Base-by-base conservation (phyloP, 2,888 invertebrate genomes). In the Pristionchus japonicus region DNA sequence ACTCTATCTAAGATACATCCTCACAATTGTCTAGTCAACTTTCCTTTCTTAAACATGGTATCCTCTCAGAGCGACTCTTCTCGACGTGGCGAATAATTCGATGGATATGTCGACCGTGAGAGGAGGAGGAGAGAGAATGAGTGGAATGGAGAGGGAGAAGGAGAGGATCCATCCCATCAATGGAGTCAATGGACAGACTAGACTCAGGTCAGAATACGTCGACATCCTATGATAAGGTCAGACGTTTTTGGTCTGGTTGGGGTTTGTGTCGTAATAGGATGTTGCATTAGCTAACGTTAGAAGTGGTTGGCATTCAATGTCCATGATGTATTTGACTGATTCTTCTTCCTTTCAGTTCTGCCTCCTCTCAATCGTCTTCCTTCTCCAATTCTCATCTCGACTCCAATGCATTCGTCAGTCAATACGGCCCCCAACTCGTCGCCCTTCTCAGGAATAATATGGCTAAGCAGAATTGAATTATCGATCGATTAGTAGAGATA, bases 291-390 rank as follows among this genome's bases (percentile, higher is more conserved):
- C n/a, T n/a, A n/a, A n/a, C n/a, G n/a, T n/a, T n/a, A n/a, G n/a
- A n/a, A n/a, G n/a, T n/a, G n/a, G n/a, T n/a, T n/a, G n/a, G n/a
- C n/a, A n/a, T n/a, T n/a, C n/a, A n/a, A n/a, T n/a, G n/a, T n/a
- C n/a, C n/a, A n/a, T n/a, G n/a, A n/a, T n/a, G n/a, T n/a, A n/a
- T n/a, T n/a, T n/a, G n/a, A n/a, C n/a, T n/a, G n/a, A n/a, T n/a
- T n/a, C n/a, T n/a, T n/a, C n/a, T n/a, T n/a, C n/a, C n/a, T 74
- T 86, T 67, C 47, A 86, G 85, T 67, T 67, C 85, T 61, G 64
- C 9, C 9, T 86, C 85, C 15, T 86, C 85, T 40, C 85, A 86
- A 23, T 86, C 85, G 9, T 86, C 85, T 43, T 67, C 67, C 40
- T 86, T 61, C 47, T 86, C 85, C 23, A 64, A 31, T 84, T 84